Percentiles rank a stretch among this genome's conserved stretches.
Conservation (phyloP, 1,140 invertebrate genomes). For the Saccostrea cuccullata region DNA sequence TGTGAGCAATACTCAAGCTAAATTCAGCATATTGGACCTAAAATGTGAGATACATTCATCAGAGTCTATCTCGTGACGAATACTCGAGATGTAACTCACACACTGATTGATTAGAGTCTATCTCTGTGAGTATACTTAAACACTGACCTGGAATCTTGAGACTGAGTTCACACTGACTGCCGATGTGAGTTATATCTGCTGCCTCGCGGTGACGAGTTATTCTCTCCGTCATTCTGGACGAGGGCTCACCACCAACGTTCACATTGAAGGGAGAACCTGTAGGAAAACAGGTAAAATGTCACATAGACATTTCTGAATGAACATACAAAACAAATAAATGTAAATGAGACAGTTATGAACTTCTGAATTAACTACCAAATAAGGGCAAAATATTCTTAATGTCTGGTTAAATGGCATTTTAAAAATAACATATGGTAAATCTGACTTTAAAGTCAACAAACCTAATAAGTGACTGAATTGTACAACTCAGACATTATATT, state of each 20-base stretch:
- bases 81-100: neutral
- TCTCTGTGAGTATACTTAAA: neutral
- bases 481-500: too few species aligned
- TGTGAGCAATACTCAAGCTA: neutral
- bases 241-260: slow-evolving; percentile 80
- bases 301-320: neutral
- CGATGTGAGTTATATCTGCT: slow-evolving; percentile 95
- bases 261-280: slow-evolving; percentile 95
- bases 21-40: neutral
- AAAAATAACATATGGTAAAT: too few species aligned
- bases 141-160: slow-evolving; percentile 93
- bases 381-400: neutral
- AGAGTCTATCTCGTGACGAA: neutral
- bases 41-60: neutral
- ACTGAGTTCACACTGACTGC: slow-evolving; percentile 95
- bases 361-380: neutral
- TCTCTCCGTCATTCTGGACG: slow-evolving; percentile 74
- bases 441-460: too few species aligned
- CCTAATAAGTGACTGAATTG: too few species aligned
- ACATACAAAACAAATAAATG: neutral
- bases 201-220: slow-evolving; percentile 87
- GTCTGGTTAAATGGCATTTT: neutral
- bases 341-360: neutral
- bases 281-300: slow-evolving; percentile 43
- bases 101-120: neutral